A percentile compares a stretch with the other conserved stretches of the same genome.
Conservation (phyloP, 2,797 vertebrate species). For the Pyrocephalus nanus region DNA sequence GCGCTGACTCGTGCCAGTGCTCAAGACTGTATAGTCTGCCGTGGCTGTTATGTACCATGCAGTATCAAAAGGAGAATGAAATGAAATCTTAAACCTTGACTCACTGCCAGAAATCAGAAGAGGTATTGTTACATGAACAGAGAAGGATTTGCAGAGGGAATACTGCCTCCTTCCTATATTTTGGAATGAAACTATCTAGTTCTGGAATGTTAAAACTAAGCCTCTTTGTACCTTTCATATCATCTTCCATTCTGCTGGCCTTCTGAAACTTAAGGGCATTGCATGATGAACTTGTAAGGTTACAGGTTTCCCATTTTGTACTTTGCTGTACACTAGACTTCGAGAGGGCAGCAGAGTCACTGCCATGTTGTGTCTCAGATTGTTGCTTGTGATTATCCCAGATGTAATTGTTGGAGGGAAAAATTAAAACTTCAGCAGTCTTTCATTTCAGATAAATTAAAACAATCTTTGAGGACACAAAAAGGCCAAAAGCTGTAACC, state of each 20-base stretch:
- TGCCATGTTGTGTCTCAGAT: neutral
- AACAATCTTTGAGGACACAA: neutral
- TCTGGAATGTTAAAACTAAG: neutral
- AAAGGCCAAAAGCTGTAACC: neutral
- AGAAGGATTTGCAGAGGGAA: neutral
- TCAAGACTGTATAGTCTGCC: neutral
- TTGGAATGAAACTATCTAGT: neutral
- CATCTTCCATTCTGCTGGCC: neutral
- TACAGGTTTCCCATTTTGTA: neutral
- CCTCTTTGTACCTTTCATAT: accelerated
- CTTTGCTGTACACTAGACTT: neutral
- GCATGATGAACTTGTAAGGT: neutral
- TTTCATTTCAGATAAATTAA: neutral
- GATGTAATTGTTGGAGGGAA: neutral
- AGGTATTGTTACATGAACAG: neutral
- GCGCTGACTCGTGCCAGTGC: neutral
- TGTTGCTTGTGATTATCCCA: neutral
- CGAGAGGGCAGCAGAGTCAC: neutral
- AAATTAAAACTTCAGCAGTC: neutral
- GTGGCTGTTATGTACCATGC: neutral
- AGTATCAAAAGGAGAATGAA: neutral
- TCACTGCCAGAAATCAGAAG: neutral
- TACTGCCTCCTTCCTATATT: neutral
- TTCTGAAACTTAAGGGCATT: neutral
- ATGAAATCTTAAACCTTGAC: neutral